Conservation (phyloP, 2,888 invertebrate species). For the Heliconius sara region DNA sequence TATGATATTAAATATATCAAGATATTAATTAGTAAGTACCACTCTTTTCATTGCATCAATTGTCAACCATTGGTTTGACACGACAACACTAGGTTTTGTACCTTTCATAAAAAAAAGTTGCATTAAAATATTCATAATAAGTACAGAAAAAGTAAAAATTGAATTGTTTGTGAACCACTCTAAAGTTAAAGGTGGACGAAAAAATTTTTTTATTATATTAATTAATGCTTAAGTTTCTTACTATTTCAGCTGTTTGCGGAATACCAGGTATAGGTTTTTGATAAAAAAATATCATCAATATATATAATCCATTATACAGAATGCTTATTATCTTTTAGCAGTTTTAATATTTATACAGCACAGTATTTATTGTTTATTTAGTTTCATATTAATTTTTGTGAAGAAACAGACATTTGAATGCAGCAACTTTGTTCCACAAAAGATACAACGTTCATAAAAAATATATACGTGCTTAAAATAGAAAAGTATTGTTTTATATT, state of each 20-base stretch:
- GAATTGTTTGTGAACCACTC: too few species aligned
- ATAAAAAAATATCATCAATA: not conserved
- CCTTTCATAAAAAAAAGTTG: conserved; percentile 18
- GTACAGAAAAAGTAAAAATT: not conserved
- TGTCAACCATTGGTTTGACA: not conserved
- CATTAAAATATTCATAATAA: not conserved
- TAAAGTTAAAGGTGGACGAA: too few species aligned
- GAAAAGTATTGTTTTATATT: not conserved
- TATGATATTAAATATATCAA: conserved; percentile 2
- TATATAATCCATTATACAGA: not conserved
- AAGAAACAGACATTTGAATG: too few species aligned
- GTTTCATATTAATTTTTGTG: too few species aligned
- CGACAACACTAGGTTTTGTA: not conserved
- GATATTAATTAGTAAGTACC: conserved; percentile 12
- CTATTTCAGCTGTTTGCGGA: conserved; percentile 77
- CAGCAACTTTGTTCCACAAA: conserved; percentile 15
- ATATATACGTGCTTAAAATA: conserved; percentile 17
- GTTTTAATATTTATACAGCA: not conserved
- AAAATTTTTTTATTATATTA: not conserved
- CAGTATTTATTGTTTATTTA: not conserved
- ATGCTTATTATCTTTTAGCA: not conserved
- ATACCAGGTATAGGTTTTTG: conserved; percentile 76
- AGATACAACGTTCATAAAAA: conserved; percentile 21
- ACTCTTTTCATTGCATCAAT: not conserved
- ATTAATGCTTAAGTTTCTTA: conserved; percentile 31